Percentiles rank a stretch among this genome's conserved stretches.
phyloP scores from a whole-genome alignment of 2,113 vertebrate species.

The Probosciger aterrimus region DNA sequence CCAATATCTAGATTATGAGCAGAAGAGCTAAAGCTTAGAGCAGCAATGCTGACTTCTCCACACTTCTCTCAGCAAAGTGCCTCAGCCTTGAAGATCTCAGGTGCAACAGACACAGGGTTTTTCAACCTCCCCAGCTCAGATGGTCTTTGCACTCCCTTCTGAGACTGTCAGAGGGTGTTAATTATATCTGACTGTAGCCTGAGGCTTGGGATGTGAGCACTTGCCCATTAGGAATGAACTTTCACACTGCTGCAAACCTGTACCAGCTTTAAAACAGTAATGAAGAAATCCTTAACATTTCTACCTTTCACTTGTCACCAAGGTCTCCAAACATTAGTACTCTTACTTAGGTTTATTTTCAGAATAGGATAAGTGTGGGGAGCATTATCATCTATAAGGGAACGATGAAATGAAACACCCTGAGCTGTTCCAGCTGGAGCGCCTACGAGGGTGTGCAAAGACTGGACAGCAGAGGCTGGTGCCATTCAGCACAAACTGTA shows the following conservation, averaged over 20 bases:
- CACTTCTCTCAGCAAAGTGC: not conserved
- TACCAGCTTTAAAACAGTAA: not conserved
- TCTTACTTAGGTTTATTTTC: not conserved
- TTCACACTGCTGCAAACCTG: not conserved
- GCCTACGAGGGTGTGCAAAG: accelerated
- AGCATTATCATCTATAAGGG: not conserved
- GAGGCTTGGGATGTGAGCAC: not conserved
- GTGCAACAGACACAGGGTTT: not conserved
- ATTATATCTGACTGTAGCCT: not conserved
- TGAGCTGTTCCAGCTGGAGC: not conserved
- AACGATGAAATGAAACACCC: not conserved
- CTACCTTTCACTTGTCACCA: not conserved
- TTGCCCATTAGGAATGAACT: not conserved
- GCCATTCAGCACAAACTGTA: not conserved
- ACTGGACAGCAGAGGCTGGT: not conserved
- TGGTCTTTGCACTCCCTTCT: not conserved
- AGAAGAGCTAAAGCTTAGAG: not conserved
- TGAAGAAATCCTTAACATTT: not conserved
- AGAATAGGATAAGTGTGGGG: not conserved
- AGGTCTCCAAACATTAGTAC: not conserved
- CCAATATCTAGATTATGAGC: not conserved
- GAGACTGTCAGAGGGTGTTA: not conserved
- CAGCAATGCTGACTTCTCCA: not conserved
- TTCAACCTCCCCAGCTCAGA: not conserved
- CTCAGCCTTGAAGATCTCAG: not conserved